Evolutionary conservation across 2,888 invertebrate species (phyloP).

Genomic region (Patella pellucida): DNA sequence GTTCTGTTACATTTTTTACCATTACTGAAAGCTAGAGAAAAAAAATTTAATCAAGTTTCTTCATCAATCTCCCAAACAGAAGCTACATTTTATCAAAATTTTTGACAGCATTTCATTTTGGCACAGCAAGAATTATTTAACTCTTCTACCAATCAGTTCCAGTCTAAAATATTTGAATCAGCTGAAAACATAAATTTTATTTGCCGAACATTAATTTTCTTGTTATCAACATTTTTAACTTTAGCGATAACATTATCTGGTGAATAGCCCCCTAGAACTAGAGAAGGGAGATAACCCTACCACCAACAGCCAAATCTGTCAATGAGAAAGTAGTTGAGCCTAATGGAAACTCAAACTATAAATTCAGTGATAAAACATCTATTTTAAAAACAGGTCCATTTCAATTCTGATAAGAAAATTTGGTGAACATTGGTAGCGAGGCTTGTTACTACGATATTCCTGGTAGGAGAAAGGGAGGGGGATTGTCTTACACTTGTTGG

Average conservation of each 20-base stretch:
- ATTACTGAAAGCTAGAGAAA: background rate
- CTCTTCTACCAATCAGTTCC: background rate
- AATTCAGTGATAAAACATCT: constrained; percentile 7
- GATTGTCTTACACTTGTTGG: constrained; percentile 23
- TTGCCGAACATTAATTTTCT: constrained; percentile 1
- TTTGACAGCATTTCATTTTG: constrained; percentile 1
- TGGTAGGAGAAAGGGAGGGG: constrained; percentile 1
- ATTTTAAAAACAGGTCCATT: constrained; percentile 21
- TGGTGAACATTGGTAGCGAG: constrained; percentile 7
- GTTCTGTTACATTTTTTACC: background rate
- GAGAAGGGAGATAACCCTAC: constrained; percentile 10
- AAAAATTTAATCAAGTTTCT: background rate
- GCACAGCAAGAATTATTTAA: constrained; percentile 6
- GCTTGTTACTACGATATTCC: constrained; percentile 17
- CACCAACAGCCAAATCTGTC: constrained; percentile 10
- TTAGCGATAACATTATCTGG: constrained; percentile 3
- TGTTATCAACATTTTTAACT: constrained; percentile 3
- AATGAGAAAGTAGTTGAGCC: background rate
- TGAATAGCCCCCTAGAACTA: constrained; percentile 12
- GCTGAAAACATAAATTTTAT: constrained; percentile 6
- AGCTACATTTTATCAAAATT: background rate
- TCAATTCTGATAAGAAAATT: constrained; percentile 23
- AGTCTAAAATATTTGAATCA: constrained; percentile 3
- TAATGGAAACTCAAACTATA: background rate
- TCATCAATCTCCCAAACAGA: background rate